Percentiles rank a stretch among this genome's conserved stretches.
phyloP scores from a whole-genome alignment of 2,797 vertebrate genomes.

The Odontamblyopus lacepedii region DNA sequence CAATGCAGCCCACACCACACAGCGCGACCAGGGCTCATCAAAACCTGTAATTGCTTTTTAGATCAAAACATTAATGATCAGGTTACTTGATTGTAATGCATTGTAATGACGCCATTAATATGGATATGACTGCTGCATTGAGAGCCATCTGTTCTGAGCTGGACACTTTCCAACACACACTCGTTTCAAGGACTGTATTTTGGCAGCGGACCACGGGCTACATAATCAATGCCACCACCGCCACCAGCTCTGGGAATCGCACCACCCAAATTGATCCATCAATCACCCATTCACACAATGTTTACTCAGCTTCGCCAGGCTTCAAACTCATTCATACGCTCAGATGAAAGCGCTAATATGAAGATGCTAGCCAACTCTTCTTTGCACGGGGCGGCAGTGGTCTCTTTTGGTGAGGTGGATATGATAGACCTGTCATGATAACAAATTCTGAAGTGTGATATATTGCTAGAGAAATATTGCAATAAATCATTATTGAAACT shows the following conservation, averaged over 20 bases:
- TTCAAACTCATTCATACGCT: constrained; percentile 51
- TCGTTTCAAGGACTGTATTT: constrained; percentile 69
- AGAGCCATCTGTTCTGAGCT: constrained; percentile 75
- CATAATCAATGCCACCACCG: constrained; percentile 61
- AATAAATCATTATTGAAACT: too few relatives aligned
- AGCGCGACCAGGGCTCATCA: constrained; percentile 69
- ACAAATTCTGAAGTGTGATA: too few relatives aligned
- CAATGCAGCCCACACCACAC: constrained; percentile 48
- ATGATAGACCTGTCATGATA: constrained; percentile 22
- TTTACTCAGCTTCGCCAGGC: constrained; percentile 66
- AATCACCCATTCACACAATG: constrained; percentile 64
- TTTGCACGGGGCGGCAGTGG: constrained; percentile 42
- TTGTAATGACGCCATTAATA: constrained; percentile 81
- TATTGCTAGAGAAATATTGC: too few relatives aligned
- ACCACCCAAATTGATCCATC: constrained; percentile 70
- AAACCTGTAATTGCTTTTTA: constrained; percentile 80
- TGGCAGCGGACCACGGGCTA: constrained; percentile 56
- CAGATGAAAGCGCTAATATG: constrained; percentile 58
- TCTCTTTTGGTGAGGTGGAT: constrained; percentile 43
- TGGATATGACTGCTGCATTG: constrained; percentile 71
- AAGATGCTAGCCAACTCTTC: constrained; percentile 45
- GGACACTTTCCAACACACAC: constrained; percentile 61
- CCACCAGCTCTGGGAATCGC: constrained; percentile 45
- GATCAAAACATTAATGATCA: constrained; percentile 79
- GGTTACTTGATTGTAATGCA: constrained; percentile 75